These are phyloP conservation scores for Patella caerulea DNA, from an alignment of 2,888 invertebrate species.

Conservation along the genomic window DNA sequence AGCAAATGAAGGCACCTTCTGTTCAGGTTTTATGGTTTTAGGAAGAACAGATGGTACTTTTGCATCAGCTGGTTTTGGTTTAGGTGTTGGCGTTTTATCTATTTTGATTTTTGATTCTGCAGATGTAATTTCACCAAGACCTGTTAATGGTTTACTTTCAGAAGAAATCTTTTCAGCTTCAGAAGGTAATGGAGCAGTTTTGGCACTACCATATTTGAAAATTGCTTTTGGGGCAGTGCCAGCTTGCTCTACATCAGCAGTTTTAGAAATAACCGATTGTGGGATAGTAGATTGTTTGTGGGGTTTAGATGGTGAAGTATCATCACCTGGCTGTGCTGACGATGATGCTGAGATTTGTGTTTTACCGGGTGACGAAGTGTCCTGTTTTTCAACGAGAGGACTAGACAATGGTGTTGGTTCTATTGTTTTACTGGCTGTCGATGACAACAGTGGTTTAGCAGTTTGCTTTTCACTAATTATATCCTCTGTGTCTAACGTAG, in stretches of 20 bases:
- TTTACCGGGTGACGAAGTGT: background rate
- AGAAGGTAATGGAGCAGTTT: background rate
- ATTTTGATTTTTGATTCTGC: background rate
- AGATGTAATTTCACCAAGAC: background rate
- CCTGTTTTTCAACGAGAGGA: too few species aligned
- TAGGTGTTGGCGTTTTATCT: background rate
- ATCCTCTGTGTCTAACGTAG: background rate
- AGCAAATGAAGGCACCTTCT: too few species aligned
- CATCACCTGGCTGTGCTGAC: background rate
- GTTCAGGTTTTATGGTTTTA: too few species aligned
- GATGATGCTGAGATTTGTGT: background rate
- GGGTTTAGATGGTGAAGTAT: background rate
- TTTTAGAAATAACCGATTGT: background rate
- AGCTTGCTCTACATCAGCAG: background rate
- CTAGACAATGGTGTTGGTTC: too few species aligned
- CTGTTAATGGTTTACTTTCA: background rate
- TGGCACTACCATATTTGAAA: background rate
- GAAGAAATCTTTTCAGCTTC: background rate
- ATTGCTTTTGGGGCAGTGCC: background rate
- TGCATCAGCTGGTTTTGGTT: background rate
- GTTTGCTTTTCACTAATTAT: background rate
- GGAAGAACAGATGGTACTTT: too few species aligned
- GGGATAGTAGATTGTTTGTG: background rate
- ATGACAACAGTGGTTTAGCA: background rate
- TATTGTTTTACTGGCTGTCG: too few species aligned